A percentile compares a stretch with the other conserved stretches of the same genome.
Evolutionary conservation across 2,797 vertebrate genomes (phyloP).

Genomic region (Hyperoplus lanceolatus): DNA sequence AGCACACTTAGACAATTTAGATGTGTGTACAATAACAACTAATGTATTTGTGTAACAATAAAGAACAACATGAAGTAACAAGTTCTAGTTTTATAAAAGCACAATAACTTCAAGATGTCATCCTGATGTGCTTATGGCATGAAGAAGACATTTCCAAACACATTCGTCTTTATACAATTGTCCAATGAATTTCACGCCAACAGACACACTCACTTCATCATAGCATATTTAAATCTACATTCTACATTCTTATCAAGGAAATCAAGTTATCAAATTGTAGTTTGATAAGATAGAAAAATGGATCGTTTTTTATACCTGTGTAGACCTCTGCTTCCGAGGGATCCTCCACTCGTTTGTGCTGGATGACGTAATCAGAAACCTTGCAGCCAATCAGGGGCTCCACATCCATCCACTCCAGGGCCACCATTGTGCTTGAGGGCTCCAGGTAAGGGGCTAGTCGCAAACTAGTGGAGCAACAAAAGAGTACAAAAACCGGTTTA

Average conservation of each 20-base stretch:
- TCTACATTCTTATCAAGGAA: background rate
- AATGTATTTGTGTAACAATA: background rate
- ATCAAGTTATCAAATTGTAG: background rate
- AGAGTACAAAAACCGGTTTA: constrained; percentile 9
- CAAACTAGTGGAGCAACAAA: constrained; percentile 83
- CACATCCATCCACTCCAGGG: constrained; percentile 95
- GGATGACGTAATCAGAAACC: constrained; percentile 95
- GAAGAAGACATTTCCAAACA: background rate
- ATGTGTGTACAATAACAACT: background rate
- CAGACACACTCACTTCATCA: background rate
- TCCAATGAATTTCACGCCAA: background rate
- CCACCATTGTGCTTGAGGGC: constrained; percentile 96
- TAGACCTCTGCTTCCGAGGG: constrained; percentile 96
- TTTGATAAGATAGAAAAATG: no score
- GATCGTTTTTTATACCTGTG: constrained; percentile 86
- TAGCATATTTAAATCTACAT: background rate
- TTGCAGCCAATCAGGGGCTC: constrained; percentile 96
- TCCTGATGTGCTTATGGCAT: background rate
- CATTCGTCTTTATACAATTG: background rate
- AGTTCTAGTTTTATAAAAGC: background rate
- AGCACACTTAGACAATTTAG: background rate
- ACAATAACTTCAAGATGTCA: background rate
- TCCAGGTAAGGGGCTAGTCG: constrained; percentile 92
- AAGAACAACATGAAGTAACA: background rate
- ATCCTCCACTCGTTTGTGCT: constrained; percentile 97